Evolutionary conservation across 2,113 vertebrate species (phyloP).

Genomic region (Paramormyrops kingsleyae): DNA sequence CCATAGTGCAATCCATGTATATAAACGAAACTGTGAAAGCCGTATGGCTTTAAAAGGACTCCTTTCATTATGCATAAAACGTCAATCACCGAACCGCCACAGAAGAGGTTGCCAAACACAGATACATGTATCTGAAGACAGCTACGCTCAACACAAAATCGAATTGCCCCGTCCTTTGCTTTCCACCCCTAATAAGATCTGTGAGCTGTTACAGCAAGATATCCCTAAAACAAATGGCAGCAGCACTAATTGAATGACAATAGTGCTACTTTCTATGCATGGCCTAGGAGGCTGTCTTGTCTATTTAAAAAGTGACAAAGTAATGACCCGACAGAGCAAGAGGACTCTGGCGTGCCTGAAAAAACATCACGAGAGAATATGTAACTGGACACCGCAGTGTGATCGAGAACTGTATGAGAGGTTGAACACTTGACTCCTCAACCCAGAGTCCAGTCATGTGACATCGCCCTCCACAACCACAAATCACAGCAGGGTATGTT

Average conservation of each 20-base stretch:
- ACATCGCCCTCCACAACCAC: not conserved
- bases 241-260: not conserved
- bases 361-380: slow-evolving; percentile 4
- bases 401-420: not conserved
- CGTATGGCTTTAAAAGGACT: not conserved
- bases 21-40: not conserved
- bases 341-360: slow-evolving; percentile 9
- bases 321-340: not conserved
- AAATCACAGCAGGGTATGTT: not conserved
- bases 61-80: not conserved
- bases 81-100: not conserved
- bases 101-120: not conserved
- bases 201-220: not conserved
- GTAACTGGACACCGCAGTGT: slow-evolving; percentile 8
- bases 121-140: not conserved
- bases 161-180: not conserved
- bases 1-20: not conserved
- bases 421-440: not conserved
- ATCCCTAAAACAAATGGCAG: not conserved
- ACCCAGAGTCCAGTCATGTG: not conserved
- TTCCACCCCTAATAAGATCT: not conserved
- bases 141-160: not conserved
- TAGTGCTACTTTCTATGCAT: not conserved
- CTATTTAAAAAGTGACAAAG: slow-evolving; percentile 19
- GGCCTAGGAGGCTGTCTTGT: not conserved